These are phyloP conservation scores for Neomicropteryx cornuta DNA, from an alignment of 1,140 invertebrate species.

Conservation along the genomic window DNA sequence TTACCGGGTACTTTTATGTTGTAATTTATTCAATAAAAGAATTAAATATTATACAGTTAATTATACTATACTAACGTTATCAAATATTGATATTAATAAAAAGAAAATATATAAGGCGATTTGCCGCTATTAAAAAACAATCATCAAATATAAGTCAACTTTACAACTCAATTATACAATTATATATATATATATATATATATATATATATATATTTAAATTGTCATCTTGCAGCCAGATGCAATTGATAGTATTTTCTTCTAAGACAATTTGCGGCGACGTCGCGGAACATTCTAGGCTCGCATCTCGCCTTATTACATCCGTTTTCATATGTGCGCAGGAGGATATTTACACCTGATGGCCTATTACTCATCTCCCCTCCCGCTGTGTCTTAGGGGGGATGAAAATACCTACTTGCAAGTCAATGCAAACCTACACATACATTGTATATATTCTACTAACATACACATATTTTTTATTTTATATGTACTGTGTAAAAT, in stretches of 20 bases:
- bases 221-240: background rate
- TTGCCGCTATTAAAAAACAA: too few relatives aligned
- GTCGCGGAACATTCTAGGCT: background rate
- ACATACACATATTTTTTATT: background rate
- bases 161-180: too few relatives aligned
- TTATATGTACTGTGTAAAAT: too few relatives aligned
- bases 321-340: slow-evolving; percentile 16
- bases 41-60: too few relatives aligned
- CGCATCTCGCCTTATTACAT: slow-evolving; percentile 17
- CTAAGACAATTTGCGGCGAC: background rate
- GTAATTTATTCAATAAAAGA: too few relatives aligned
- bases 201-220: background rate
- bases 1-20: too few relatives aligned
- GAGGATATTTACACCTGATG: slow-evolving; percentile 17
- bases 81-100: too few relatives aligned
- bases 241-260: background rate
- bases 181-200: slow-evolving; percentile 1
- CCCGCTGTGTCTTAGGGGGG: slow-evolving; percentile 10
- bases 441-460: background rate
- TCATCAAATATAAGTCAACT: too few relatives aligned
- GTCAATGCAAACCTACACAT: too few relatives aligned
- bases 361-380: slow-evolving; percentile 15
- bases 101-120: too few relatives aligned
- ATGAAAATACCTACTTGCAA: too few relatives aligned
- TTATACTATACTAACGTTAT: too few relatives aligned